These are phyloP conservation scores for Pseudoatta argentina DNA, from an alignment of 1,140 invertebrate species.

Conservation along the genomic window DNA sequence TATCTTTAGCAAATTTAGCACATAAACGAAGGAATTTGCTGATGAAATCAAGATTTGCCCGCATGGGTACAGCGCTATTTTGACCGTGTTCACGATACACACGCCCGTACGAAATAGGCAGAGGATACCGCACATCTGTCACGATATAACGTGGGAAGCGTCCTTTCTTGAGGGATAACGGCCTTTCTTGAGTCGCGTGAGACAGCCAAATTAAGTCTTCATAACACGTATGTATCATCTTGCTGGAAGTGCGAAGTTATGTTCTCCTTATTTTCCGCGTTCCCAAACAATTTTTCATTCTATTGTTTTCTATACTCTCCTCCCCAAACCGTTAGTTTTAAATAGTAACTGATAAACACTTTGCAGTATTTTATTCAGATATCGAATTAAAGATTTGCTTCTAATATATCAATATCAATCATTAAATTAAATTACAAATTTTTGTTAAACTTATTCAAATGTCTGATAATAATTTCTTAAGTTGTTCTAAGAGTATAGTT, in stretches of 20 bases:
- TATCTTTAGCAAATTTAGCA: conserved; percentile 12
- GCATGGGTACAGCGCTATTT: conserved; percentile 17
- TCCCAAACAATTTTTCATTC: conserved; percentile 13
- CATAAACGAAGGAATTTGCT: conserved; percentile 6
- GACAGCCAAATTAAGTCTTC: conserved; percentile 72
- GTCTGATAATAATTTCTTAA: not conserved
- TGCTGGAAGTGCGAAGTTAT: conserved; percentile 58
- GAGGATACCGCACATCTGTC: conserved; percentile 65
- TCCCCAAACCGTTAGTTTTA: not conserved
- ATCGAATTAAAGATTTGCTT: not conserved
- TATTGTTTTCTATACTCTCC: not conserved
- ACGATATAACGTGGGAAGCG: conserved; percentile 74
- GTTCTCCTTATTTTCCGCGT: conserved; percentile 49
- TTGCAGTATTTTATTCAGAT: not conserved
- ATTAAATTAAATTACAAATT: not conserved
- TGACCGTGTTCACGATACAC: conserved; percentile 34
- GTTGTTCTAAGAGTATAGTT: not conserved
- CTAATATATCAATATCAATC: not conserved
- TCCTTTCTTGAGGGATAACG: conserved; percentile 77
- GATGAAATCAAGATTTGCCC: conserved; percentile 34
- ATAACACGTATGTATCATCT: conserved; percentile 51
- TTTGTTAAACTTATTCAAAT: not conserved
- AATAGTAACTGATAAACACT: not conserved
- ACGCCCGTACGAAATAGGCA: conserved; percentile 41
- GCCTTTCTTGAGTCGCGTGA: conserved; percentile 75